Base-by-base conservation (phyloP, 2,113 vertebrate species). In the Fukomys damarensis region DNA sequence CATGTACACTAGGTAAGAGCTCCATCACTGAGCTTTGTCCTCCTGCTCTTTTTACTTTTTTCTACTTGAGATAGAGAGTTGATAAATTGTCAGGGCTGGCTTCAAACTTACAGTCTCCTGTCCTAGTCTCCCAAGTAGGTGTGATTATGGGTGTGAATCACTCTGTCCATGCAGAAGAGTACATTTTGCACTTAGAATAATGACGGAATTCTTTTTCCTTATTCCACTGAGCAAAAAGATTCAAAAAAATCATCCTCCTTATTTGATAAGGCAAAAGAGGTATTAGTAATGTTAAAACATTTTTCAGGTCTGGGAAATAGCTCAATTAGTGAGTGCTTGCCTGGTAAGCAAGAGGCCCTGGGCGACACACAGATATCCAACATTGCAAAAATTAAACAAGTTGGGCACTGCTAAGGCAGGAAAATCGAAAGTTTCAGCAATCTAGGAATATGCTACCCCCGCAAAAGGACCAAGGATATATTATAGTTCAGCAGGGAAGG, bases 281-380 rank as follows among this genome's bases (percentile, higher is more conserved):
- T 74, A 93, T 13, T 32, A 87, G 49, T 86, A 70, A 93, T 65
- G 28, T 72, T 77, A 86, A 86, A 92, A 86, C 16, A 81, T 80
- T 63, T 80, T 12, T 49, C 76, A 79, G 76, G 16, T 14, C 30
- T 79, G 46, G 41, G 30, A 79, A 49, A 28, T 49, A 17, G 43
- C 46, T 77, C 16, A 32, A 28, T 24, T 12, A 24, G 26, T 28
- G 12, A 46, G 46, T 76, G 72, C 13, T 30, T 76, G 43, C 14
- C 22, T 76, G 13, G 43, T 76, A 46, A 49, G 6, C 72, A 76
- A 2, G 26, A 46, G 72, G 43, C 43, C 43, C 26, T 76, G 5
- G 72, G 24, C 12, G 46, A 26, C 38, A 20, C 72, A 79, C 16
- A 32, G 14, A 52, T 17, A 77, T 19, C 14, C 72, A 77, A 32